Evolutionary conservation across 2,888 invertebrate genomes (phyloP), one percentile per base, ranked within the genome.

Genomic region (Diachrysia chrysitis): DNA sequence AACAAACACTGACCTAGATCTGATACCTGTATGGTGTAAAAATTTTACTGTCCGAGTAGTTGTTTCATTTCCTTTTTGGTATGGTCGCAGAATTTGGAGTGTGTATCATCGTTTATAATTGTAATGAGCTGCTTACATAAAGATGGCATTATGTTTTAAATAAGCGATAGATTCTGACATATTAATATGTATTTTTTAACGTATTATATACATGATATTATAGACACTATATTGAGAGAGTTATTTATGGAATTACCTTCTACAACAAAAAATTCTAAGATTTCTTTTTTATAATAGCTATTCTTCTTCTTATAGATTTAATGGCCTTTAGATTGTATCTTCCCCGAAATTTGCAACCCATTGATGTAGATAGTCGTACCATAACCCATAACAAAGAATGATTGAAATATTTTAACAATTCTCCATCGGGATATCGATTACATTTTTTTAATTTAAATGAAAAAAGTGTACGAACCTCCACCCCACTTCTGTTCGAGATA

Each of bases 1-100:
- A 86, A 71, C 79, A 88, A 90, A 90, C 84, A 87, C 42, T 42
- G 42, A 54, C 72, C 74, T 67, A 71, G 80, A 84, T 83, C 87
- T 86, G 81, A 82, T 60, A 69, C 68, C 71, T 67, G 70, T 74
- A 67, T 69, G 54, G 57, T 66, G 63, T 66, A 54, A 77, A 85
- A 86, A 85, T 81, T 82, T 81, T 72, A 81, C 72, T 58, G 66
- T 65, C 67, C 64, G 69, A 71, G 71, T 72, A 71, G 57, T 56
- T 66, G 76, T 79, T 81, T 76, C 65, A 71, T 81, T 79, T 77
- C 29, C 73, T 76, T 71, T 73, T 76, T 74, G 70, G 78, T 73
- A 71, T 76, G 71, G 25, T 66, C 68, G 53, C 66, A n/a, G 12
- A 29, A 5, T 29, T 7, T 32, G 32, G 10, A 10, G 32, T 32